Evolutionary conservation across 2,888 invertebrate species (phyloP), one percentile per base, ranked within the genome.

Genomic region (Dromius quadrimaculatus): DNA sequence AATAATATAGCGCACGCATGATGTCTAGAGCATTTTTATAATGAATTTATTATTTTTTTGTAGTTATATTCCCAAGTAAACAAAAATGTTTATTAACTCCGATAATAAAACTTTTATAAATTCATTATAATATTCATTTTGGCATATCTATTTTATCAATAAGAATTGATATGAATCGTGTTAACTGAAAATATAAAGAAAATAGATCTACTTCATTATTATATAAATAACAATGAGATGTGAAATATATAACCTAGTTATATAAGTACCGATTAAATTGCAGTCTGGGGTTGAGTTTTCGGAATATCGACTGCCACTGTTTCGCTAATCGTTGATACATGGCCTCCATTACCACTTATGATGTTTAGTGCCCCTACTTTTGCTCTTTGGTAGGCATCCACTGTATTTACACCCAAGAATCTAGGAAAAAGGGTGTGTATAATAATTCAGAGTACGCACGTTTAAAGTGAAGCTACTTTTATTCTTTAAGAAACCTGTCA

Each of bases 381-480:
- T 76, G 95, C 95, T 72, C 94, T 88, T 78, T 95, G 93, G 84
- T 94, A 95, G n/a, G 95, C 95, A 68, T 91, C 90, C 59, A 94
- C 90, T 1, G 94, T 94, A 79, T 93, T 94, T 81, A 93, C 90
- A 72, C 94, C 93, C 74, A 95, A 86, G 81, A 92, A 92, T 81
- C 95, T 95, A 83, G 2, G 81, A 82, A 73, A 72, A 15, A n/a
- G n/a, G n/a, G n/a, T n/a, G n/a, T n/a, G n/a, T n/a, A n/a, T n/a
- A n/a, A n/a, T n/a, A n/a, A n/a, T n/a, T n/a, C n/a, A n/a, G n/a
- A n/a, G n/a, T n/a, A n/a, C n/a, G n/a, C n/a, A n/a, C n/a, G n/a
- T n/a, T n/a, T n/a, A n/a, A n/a, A n/a, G n/a, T n/a, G n/a, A n/a
- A n/a, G 32, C 32, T 8, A 32, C 5, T 32, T 32, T 32, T 32